A percentile compares a stretch with the other conserved stretches of the same genome.
These are phyloP conservation scores for Hermodice carunculata DNA, from an alignment of 2,888 invertebrate genomes.

Conservation along the genomic window DNA sequence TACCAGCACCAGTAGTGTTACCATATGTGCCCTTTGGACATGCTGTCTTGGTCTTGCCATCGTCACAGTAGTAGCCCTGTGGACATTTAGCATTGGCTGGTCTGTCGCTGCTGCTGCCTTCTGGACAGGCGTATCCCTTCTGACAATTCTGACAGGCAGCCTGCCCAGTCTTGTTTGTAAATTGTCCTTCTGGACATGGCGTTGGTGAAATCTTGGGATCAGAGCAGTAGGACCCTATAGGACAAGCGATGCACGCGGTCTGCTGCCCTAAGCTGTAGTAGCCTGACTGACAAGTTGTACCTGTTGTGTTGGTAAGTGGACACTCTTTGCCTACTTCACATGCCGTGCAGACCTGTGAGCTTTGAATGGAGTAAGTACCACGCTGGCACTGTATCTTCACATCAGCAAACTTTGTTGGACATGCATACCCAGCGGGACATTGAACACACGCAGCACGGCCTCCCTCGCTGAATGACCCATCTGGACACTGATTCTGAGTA, in stretches of 20 bases:
- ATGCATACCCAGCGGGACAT: constrained; percentile 62
- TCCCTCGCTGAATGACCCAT: constrained; percentile 56
- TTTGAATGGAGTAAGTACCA: constrained; percentile 57
- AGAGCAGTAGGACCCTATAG: constrained; percentile 57
- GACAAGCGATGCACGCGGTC: constrained; percentile 55
- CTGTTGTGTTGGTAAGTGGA: constrained; percentile 45
- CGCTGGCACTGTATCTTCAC: constrained; percentile 45
- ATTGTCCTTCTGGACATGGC: constrained; percentile 53
- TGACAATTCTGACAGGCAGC: constrained; percentile 29
- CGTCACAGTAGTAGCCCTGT: constrained; percentile 58
- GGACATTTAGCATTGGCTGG: constrained; percentile 54
- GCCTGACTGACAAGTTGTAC: constrained; percentile 53
- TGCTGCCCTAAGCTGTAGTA: constrained; percentile 60
- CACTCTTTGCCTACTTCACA: constrained; percentile 63
- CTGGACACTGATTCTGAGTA: constrained; percentile 48
- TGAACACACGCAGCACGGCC: constrained; percentile 50
- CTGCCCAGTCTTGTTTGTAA: constrained; percentile 19
- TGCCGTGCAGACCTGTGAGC: constrained; percentile 48
- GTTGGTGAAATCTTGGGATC: constrained; percentile 20
- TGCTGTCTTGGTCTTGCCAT: constrained; percentile 51
- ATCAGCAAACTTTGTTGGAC: constrained; percentile 57
- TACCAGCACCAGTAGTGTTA: constrained; percentile 46
- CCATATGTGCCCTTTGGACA: constrained; percentile 64
- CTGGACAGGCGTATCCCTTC: constrained; percentile 61
- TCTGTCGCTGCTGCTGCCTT: constrained; percentile 49